Evolutionary conservation across 2,888 invertebrate species (phyloP).

Genomic region (Pocota personata): DNA sequence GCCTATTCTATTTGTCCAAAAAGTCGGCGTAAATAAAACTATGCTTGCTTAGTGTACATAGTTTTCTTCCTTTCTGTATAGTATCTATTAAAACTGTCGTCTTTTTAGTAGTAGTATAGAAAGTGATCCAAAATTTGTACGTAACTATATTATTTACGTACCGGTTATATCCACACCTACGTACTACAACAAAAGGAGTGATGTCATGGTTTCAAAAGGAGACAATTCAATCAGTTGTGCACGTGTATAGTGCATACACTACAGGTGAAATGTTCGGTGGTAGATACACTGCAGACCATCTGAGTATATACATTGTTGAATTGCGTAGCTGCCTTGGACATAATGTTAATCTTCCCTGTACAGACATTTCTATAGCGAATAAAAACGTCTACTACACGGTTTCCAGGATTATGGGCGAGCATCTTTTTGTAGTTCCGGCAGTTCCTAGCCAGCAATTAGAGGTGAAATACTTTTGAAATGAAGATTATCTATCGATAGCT

Average conservation of each 20-base stretch:
- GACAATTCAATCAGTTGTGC: constrained; percentile 8
- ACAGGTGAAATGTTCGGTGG: too few species aligned
- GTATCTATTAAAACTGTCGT: constrained; percentile 2
- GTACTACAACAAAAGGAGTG: constrained; percentile 14
- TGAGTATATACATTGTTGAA: too few species aligned
- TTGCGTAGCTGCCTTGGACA: too few species aligned
- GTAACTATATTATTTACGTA: not conserved
- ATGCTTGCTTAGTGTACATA: constrained; percentile 25
- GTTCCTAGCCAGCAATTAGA: not conserved
- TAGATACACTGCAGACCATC: too few species aligned
- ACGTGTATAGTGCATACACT: not conserved
- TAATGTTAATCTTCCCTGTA: too few species aligned
- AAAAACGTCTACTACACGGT: too few species aligned
- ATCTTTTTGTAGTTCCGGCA: too few species aligned
- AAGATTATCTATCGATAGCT: not conserved
- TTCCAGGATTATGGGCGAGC: too few species aligned
- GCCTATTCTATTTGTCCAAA: constrained; percentile 45
- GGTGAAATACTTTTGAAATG: not conserved
- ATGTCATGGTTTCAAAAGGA: constrained; percentile 38
- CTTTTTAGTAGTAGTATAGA: constrained; percentile 3
- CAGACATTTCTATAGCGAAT: too few species aligned
- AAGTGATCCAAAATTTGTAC: constrained; percentile 21
- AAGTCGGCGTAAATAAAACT: constrained; percentile 21
- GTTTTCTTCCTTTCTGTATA: not conserved
- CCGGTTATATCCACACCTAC: constrained; percentile 1